A percentile compares a stretch with the other conserved stretches of the same genome.
These are phyloP conservation scores for Pseudoips prasinana DNA, from an alignment of 2,888 invertebrate genomes.

Conservation along the genomic window DNA sequence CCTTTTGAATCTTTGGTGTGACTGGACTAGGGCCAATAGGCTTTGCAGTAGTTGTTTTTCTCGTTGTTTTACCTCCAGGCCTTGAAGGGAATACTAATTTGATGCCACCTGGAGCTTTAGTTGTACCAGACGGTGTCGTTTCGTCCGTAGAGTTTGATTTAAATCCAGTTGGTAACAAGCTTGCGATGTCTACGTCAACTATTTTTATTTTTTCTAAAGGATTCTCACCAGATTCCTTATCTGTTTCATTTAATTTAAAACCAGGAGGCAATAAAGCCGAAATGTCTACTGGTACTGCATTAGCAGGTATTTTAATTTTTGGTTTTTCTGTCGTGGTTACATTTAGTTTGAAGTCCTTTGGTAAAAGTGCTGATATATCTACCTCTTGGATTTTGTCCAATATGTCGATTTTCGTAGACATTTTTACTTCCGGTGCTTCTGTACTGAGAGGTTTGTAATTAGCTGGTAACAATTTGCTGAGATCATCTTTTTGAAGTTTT, in stretches of 20 bases:
- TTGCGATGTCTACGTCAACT: slow-evolving; percentile 83
- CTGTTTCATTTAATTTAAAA: slow-evolving; percentile 66
- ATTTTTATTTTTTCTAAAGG: slow-evolving; percentile 52
- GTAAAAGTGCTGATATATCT: slow-evolving; percentile 83
- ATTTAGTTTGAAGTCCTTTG: slow-evolving; percentile 82
- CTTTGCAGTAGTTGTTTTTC: slow-evolving; percentile 83
- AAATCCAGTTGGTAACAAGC: slow-evolving; percentile 84
- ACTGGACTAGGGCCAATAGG: slow-evolving; percentile 69
- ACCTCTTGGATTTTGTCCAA: slow-evolving; percentile 53
- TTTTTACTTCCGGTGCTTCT: slow-evolving; percentile 47
- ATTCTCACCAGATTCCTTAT: slow-evolving; percentile 35
- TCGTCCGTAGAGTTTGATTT: slow-evolving; percentile 61
- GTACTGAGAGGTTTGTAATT: slow-evolving; percentile 81
- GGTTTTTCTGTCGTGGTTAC: slow-evolving; percentile 51
- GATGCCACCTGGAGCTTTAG: slow-evolving; percentile 74
- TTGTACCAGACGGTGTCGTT: slow-evolving; percentile 36
- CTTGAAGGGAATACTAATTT: slow-evolving; percentile 92
- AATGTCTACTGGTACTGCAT: slow-evolving; percentile 70
- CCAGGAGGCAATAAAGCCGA: slow-evolving; percentile 85
- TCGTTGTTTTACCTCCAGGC: slow-evolving; percentile 84
- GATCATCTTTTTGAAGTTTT: slow-evolving; percentile 79
- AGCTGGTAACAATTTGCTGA: slow-evolving; percentile 84
- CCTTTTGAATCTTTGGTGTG: slow-evolving; percentile 89
- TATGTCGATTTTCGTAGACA: slow-evolving; percentile 49
- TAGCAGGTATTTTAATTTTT: slow-evolving; percentile 45